Conservation (phyloP, 2,113 vertebrate species). For the Ptyas mucosa region DNA sequence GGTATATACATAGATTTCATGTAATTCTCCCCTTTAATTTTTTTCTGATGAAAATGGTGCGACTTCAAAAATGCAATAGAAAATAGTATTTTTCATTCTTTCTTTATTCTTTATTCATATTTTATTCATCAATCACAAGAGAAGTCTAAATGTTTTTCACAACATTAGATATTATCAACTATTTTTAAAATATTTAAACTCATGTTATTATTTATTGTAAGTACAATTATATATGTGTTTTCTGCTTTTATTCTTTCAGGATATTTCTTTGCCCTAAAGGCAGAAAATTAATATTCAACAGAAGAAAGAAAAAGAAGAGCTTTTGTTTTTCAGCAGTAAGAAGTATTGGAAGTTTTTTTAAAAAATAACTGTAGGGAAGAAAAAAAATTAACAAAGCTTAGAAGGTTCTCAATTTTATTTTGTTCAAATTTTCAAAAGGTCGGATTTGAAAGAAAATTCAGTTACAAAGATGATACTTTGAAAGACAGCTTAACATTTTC, state of each 20-base stretch:
- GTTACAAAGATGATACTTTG: constrained; percentile 31
- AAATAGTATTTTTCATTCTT: not conserved
- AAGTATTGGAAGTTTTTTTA: constrained; percentile 13
- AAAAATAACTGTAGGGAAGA: not conserved
- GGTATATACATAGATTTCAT: not conserved
- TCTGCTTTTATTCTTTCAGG: not conserved
- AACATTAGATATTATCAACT: not conserved
- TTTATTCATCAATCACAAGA: not conserved
- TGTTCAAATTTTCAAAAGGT: constrained; percentile 24
- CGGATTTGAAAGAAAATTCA: not conserved
- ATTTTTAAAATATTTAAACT: not conserved
- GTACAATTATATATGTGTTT: not conserved
- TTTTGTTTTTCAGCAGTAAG: constrained; percentile 30
- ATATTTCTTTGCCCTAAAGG: constrained; percentile 11
- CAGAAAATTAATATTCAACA: constrained; percentile 35
- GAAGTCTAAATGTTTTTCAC: not conserved
- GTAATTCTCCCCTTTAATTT: not conserved
- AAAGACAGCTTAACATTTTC: not conserved
- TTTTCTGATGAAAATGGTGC: constrained; percentile 9
- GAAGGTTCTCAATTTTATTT: constrained; percentile 3
- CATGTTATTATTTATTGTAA: not conserved
- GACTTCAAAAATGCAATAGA: not conserved
- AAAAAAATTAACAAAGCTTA: constrained; percentile 1
- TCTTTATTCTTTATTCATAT: not conserved
- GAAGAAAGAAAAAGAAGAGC: constrained; percentile 6